phyloP scores from a whole-genome alignment of 2,113 vertebrate species.

The Chamaetylas fuelleborni region DNA sequence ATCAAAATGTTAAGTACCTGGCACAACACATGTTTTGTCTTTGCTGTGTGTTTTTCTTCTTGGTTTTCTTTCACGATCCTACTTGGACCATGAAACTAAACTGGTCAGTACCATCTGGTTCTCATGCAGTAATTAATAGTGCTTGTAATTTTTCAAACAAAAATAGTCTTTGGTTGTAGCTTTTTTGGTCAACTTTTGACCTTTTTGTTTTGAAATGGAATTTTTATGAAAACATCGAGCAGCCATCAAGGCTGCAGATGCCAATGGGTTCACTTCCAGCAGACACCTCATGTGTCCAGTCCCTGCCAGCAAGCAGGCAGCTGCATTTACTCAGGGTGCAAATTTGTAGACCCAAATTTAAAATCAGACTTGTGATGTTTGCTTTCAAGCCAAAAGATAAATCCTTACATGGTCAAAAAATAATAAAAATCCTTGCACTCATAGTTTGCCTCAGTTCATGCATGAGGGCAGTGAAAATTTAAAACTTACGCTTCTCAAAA shows the following conservation, averaged over 20 bases:
- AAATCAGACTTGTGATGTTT: background rate
- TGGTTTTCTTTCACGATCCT: background rate
- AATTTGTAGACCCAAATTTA: background rate
- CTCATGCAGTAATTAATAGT: slow-evolving; percentile 19
- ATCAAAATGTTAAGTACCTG: slow-evolving; percentile 2
- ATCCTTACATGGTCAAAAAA: slow-evolving; percentile 1
- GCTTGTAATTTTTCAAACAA: slow-evolving; percentile 27
- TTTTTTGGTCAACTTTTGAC: slow-evolving; percentile 21
- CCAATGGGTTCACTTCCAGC: background rate
- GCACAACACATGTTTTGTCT: slow-evolving; percentile 2
- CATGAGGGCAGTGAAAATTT: background rate
- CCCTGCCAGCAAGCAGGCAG: background rate
- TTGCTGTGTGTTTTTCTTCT: slow-evolving; percentile 3
- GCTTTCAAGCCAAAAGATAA: background rate
- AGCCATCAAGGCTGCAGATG: background rate
- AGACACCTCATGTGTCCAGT: background rate
- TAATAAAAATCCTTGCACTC: background rate
- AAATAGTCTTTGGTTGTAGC: background rate
- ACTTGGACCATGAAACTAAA: background rate
- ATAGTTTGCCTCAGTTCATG: background rate
- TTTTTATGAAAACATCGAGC: slow-evolving; percentile 1
- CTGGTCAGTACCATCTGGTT: slow-evolving; percentile 32
- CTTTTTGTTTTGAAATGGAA: slow-evolving; percentile 16
- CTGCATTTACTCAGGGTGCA: background rate
- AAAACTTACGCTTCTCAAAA: background rate